These are phyloP conservation scores for Xerus rutilus DNA, from an alignment of 2,797 vertebrate species.

Conservation along the genomic window DNA sequence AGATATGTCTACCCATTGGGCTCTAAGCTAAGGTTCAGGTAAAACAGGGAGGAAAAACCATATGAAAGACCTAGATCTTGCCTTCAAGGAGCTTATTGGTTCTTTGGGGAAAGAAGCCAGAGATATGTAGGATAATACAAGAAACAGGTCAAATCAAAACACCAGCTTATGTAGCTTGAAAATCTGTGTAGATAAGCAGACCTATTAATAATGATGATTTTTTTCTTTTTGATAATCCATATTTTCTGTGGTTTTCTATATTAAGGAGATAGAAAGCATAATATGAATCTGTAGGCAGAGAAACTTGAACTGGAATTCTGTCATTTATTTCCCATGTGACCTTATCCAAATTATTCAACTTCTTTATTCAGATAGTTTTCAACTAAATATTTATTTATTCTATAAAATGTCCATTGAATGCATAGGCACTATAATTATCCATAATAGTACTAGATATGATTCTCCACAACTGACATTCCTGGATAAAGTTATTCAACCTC, in stretches of 20 bases:
- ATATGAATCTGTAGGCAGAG: not conserved
- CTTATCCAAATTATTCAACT: not conserved
- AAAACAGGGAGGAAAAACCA: not conserved
- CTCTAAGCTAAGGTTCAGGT: not conserved
- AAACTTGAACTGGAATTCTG: slow-evolving; percentile 47
- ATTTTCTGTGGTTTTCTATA: slow-evolving; percentile 44
- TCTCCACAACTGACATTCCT: not conserved
- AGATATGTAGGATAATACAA: slow-evolving; percentile 29
- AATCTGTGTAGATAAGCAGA: slow-evolving; percentile 5
- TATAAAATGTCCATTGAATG: not conserved
- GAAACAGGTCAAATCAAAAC: slow-evolving; percentile 8
- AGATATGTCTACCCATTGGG: not conserved
- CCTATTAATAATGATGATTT: slow-evolving; percentile 12
- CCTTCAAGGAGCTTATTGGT: not conserved
- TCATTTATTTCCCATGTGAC: slow-evolving; percentile 50
- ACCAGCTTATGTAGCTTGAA: not conserved
- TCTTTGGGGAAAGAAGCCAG: slow-evolving; percentile 7
- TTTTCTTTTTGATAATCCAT: slow-evolving; percentile 34
- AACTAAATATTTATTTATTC: not conserved
- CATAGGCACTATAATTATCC: not conserved
- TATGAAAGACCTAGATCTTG: not conserved
- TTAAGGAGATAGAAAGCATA: slow-evolving; percentile 4
- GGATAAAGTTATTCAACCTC: not conserved
- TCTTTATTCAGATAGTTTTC: not conserved
- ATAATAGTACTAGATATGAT: not conserved